These are phyloP conservation scores for Pachydiplax longipennis DNA, from an alignment of 2,888 invertebrate species.

Conservation along the genomic window DNA sequence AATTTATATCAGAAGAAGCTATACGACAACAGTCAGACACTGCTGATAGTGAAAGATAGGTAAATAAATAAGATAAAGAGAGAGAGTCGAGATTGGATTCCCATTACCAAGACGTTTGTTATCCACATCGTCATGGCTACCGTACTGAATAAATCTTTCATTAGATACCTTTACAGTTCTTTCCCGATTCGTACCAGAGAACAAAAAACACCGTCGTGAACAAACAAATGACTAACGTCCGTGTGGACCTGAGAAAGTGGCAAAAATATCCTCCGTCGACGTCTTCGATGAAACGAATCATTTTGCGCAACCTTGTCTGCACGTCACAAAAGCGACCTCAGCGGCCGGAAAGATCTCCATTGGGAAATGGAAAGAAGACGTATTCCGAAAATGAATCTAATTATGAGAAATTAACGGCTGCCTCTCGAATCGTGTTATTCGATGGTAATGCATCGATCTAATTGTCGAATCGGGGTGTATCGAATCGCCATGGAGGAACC, in stretches of 20 bases:
- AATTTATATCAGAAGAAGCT: too few species aligned
- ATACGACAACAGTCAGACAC: too few species aligned
- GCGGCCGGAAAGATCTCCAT: not conserved
- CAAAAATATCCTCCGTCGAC: not conserved
- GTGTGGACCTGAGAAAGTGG: not conserved
- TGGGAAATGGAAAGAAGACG: too few species aligned
- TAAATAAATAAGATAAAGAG: too few species aligned
- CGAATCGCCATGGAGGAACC: not conserved
- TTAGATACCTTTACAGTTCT: not conserved
- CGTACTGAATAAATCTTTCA: not conserved
- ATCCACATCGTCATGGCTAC: not conserved
- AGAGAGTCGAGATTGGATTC: too few species aligned
- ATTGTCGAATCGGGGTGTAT: not conserved
- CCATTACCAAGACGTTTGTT: not conserved
- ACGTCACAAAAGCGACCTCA: not conserved
- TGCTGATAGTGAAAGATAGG: too few species aligned
- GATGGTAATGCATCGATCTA: not conserved
- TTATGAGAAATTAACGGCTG: not conserved
- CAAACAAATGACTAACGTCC: not conserved
- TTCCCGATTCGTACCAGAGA: not conserved
- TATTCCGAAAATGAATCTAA: too few species aligned
- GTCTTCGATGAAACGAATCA: not conserved
- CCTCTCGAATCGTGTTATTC: not conserved
- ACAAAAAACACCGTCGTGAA: not conserved
- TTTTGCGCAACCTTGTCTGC: not conserved